Evolutionary conservation across 1,140 invertebrate genomes (phyloP).

Genomic region (Drosophila takahashii): DNA sequence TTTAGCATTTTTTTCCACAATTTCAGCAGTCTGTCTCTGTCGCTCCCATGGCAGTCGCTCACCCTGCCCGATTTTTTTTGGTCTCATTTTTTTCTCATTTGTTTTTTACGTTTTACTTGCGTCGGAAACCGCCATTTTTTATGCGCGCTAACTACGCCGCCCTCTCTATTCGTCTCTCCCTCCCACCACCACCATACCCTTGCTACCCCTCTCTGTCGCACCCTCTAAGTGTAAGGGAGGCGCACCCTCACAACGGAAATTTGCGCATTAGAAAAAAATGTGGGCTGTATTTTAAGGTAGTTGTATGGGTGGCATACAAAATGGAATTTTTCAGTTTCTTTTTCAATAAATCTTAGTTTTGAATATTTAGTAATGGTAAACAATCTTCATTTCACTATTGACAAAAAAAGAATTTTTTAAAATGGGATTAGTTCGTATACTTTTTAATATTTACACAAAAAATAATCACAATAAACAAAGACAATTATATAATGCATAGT

Average conservation of each 20-base stretch:
- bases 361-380: slow-evolving; percentile 1
- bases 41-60: slow-evolving; percentile 20
- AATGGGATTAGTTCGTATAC: no score
- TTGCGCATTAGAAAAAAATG: slow-evolving; percentile 79
- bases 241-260: slow-evolving; percentile 55
- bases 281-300: slow-evolving; percentile 33
- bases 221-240: slow-evolving; percentile 20
- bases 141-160: slow-evolving; percentile 69
- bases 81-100: slow-evolving; percentile 28
- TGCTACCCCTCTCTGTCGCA: slow-evolving; percentile 16
- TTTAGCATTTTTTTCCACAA: slow-evolving; percentile 51
- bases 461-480: no score
- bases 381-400: no score
- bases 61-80: slow-evolving; percentile 34
- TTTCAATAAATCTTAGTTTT: slow-evolving; percentile 1
- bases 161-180: slow-evolving; percentile 46
- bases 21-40: slow-evolving; percentile 25
- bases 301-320: slow-evolving; percentile 34
- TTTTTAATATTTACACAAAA: no score
- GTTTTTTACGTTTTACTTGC: slow-evolving; percentile 66
- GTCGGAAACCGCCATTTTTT: slow-evolving; percentile 82
- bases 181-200: neutral
- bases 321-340: slow-evolving; percentile 25
- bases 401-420: no score
- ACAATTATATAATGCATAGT: no score